Evolutionary conservation across 2,888 invertebrate species (phyloP), one percentile per base, ranked within the genome.

Genomic region (Noctuana brunneofusca): DNA sequence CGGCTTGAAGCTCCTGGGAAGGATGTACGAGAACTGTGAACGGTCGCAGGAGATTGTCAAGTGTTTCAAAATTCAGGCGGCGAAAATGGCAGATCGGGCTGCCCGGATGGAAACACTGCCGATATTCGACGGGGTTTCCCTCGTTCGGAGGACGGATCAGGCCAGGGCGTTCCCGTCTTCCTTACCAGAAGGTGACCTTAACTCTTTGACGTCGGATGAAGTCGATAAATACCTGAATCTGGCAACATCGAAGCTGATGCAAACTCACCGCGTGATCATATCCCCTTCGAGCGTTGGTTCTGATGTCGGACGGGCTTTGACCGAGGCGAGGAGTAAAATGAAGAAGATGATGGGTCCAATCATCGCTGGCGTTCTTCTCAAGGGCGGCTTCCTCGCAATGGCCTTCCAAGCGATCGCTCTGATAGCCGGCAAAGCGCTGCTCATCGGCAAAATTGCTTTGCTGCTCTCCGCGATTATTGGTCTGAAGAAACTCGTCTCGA

Each of bases 361-460:
- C 63, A 85, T 95, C 30, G 94, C 94, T 64, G 95, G 94, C 11
- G 89, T 95, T 32, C 93, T 95, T 52, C 91, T 96, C 59, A 96
- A 96, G 78, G 94, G 95, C 22, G 94, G 94, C 38, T 94, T 96
- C 76, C 84, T 96, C 16, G 94, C 95, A 16, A 93, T 96, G 85
- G 95, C 95, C 2, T 95, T 95, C 83, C 94, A 96, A 71, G 94
- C 94, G 18, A 94, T 96, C 58, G 95, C 95, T 8, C 87, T 95
- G 14, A 93, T 97, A 70, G 96, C 97, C 16, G 96, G 96, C 70
- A 96, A 96, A 76, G 96, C 97, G 3, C 85, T 97, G 66, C 92
- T 96, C 58, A 94, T 97, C 72, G 96, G 96, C 72, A 97, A 97
- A 90, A 95, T 97, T 79, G 97, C 97, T 27, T 86, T 97, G 30